Conservation (phyloP, 2,888 invertebrate genomes). For the Calliphora vomitoria region DNA sequence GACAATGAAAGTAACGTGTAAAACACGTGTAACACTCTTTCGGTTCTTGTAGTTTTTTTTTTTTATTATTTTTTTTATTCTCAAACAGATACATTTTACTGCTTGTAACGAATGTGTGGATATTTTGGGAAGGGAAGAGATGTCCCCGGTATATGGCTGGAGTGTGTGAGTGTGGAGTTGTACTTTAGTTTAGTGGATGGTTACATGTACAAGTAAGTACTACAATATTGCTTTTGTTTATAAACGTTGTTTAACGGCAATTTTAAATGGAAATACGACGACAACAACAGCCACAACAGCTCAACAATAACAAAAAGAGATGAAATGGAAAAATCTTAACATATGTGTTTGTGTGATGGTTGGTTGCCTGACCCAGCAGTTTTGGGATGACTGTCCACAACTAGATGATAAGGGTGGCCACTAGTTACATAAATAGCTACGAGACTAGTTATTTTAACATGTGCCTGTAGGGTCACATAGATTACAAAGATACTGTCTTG, state of each 20-base stretch:
- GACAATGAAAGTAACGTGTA: constrained; percentile 73
- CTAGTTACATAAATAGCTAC: no score
- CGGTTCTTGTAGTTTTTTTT: constrained; percentile 76
- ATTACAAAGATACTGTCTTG: no score
- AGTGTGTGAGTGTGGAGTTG: background rate
- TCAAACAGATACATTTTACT: constrained; percentile 9
- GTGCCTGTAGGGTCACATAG: no score
- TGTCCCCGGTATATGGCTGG: background rate
- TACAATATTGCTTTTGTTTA: constrained; percentile 53
- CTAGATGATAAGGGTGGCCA: no score
- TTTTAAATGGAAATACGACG: constrained; percentile 52
- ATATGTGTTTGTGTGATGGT: background rate
- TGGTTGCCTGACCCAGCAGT: background rate
- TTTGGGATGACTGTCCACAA: background rate
- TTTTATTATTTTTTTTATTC: background rate
- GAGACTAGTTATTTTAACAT: no score
- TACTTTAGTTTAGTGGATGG: constrained; percentile 45
- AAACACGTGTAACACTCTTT: constrained; percentile 81
- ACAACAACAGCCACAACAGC: background rate
- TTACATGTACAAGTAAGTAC: constrained; percentile 34
- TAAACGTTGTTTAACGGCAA: constrained; percentile 67
- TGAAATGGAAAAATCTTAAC: constrained; percentile 30
- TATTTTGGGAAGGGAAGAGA: background rate
- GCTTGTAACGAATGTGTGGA: constrained; percentile 22
- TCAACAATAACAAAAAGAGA: constrained; percentile 14